These are phyloP conservation scores for Siderastrea radians DNA, from an alignment of 92 coral and sea anemone species.

Conservation along the genomic window DNA sequence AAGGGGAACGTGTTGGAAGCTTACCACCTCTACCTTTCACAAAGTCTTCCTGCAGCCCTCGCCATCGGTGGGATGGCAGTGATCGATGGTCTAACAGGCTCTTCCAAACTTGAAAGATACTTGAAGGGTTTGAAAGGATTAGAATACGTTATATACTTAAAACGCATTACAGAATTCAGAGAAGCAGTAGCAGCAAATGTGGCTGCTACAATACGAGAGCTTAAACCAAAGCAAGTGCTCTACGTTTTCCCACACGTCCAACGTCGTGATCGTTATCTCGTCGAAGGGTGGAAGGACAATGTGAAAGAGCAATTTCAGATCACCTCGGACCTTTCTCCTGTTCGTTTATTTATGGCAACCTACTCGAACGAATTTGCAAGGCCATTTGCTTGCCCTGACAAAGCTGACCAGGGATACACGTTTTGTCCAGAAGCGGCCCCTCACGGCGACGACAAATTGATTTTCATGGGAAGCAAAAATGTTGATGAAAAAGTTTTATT, in stretches of 20 bases:
- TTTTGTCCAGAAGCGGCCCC: constrained; percentile 61
- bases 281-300: constrained; percentile 31
- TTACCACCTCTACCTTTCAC: constrained; percentile 18
- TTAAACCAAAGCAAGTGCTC: constrained; percentile 31
- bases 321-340: constrained; percentile 28
- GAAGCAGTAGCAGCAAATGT: constrained; percentile 22
- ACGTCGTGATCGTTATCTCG: constrained; percentile 44
- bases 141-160: not conserved
- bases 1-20: constrained; percentile 48
- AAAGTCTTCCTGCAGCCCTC: constrained; percentile 26
- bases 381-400: constrained; percentile 48
- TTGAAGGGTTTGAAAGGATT: not conserved
- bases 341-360: constrained; percentile 61
- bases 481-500: constrained; percentile 53
- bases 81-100: constrained; percentile 22
- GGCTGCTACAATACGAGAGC: constrained; percentile 1
- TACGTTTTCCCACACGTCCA: constrained; percentile 12
- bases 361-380: constrained; percentile 37
- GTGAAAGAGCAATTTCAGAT: not conserved
- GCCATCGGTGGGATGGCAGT: constrained; percentile 45
- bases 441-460: constrained; percentile 46
- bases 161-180: not conserved
- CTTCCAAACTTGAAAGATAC: constrained; percentile 6
- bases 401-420: constrained; percentile 50
- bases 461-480: constrained; percentile 55